Conservation (phyloP, 2,113 vertebrate genomes). For the Cettia cetti region DNA sequence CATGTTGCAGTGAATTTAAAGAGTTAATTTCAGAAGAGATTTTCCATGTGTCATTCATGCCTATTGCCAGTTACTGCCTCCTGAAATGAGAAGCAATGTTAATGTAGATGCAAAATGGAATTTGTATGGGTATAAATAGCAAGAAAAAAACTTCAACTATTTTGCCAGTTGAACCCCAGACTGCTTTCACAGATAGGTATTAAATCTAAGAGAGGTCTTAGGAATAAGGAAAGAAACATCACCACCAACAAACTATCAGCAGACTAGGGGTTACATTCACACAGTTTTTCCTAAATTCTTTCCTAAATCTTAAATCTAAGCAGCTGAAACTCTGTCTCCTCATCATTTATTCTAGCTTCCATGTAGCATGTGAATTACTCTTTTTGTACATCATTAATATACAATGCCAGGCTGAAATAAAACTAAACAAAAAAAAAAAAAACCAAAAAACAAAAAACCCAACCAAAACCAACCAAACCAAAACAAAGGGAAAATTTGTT, state of each 20-base stretch:
- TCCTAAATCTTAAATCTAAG: background rate
- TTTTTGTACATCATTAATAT: background rate
- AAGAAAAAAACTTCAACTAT: background rate
- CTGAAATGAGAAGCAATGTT: background rate
- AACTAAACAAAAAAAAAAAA: background rate
- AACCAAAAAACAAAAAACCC: too few relatives aligned
- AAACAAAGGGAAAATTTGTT: background rate
- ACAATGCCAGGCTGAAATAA: background rate
- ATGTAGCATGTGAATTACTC: background rate
- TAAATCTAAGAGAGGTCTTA: background rate
- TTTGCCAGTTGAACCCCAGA: background rate
- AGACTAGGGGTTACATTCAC: background rate
- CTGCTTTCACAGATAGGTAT: background rate
- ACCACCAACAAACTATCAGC: background rate
- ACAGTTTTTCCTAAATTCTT: background rate
- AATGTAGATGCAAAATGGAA: background rate
- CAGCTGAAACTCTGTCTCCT: background rate
- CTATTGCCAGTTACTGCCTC: background rate
- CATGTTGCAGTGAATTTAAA: background rate
- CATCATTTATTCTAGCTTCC: background rate
- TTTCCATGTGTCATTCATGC: background rate
- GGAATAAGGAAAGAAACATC: background rate
- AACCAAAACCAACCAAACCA: background rate
- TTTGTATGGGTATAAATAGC: background rate
- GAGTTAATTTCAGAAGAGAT: background rate